These are phyloP conservation scores for Trachymyrmex septentrionalis DNA, from an alignment of 1,140 invertebrate genomes.

Conservation along the genomic window DNA sequence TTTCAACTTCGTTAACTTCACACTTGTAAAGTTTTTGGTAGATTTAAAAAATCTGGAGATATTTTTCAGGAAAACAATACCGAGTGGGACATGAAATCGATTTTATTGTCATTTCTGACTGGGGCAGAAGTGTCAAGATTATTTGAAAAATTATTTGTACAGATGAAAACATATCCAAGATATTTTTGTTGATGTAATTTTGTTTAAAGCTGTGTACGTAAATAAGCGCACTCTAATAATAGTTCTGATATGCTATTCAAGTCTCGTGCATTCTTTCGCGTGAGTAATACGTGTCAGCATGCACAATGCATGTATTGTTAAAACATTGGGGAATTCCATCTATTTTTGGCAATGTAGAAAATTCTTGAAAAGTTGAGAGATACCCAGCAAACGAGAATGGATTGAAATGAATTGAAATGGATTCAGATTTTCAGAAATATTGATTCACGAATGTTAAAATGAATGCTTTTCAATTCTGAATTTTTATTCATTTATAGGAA, in stretches of 20 bases:
- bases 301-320: not conserved
- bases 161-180: too few relatives aligned
- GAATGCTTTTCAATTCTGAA: too few relatives aligned
- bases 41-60: not conserved
- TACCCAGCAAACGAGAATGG: too few relatives aligned
- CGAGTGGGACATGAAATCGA: too few relatives aligned
- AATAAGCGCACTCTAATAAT: not conserved
- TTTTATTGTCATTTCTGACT: too few relatives aligned
- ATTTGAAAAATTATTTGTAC: not conserved
- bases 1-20: not conserved
- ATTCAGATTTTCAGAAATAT: too few relatives aligned
- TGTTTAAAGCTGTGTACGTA: not conserved
- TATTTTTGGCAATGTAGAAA: not conserved
- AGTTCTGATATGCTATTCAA: not conserved
- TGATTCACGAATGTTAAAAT: too few relatives aligned
- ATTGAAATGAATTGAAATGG: too few relatives aligned
- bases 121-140: too few relatives aligned
- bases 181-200: not conserved
- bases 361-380: not conserved
- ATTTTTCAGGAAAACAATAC: not conserved
- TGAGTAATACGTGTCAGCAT: constrained; percentile 13
- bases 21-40: not conserved
- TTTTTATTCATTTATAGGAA: too few relatives aligned
- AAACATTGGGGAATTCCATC: not conserved
- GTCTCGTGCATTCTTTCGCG: not conserved